A percentile compares a stretch with the other conserved stretches of the same genome.
Evolutionary conservation across 1,140 invertebrate genomes (phyloP).

Genomic region (Augochlora pura): DNA sequence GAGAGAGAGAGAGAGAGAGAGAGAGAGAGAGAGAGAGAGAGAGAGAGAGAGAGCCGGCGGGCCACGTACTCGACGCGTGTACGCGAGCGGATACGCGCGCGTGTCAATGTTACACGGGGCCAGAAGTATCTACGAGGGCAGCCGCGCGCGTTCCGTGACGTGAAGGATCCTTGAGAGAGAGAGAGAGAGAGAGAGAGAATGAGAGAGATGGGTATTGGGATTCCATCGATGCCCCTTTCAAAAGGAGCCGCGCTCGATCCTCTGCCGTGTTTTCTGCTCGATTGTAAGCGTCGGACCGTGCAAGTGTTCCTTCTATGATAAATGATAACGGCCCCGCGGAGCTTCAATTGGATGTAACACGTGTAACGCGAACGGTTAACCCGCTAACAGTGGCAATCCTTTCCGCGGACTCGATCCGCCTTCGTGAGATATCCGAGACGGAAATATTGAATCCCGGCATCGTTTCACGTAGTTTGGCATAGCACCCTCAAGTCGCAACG

Average conservation of each 20-base stretch:
- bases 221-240: slow-evolving; percentile 20
- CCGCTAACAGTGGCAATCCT: not conserved
- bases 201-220: not conserved
- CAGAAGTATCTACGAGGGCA: slow-evolving; percentile 26
- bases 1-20: too few species aligned
- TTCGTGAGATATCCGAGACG: too few species aligned
- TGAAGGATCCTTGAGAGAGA: not conserved
- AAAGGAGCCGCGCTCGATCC: slow-evolving; percentile 16
- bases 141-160: slow-evolving; percentile 9
- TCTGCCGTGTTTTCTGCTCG: not conserved
- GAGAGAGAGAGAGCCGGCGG: too few species aligned
- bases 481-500: too few species aligned
- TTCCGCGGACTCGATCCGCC: too few species aligned
- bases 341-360: not conserved
- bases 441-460: too few species aligned
- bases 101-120: not conserved
- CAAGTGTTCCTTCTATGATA: too few species aligned
- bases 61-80: not conserved
- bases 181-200: not conserved
- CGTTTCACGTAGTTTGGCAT: too few species aligned
- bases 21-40: too few species aligned
- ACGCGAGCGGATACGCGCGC: not conserved
- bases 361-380: not conserved
- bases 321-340: not conserved
- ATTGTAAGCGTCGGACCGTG: not conserved